phyloP scores from a whole-genome alignment of 2,113 vertebrate genomes.

The Pelobates fuscus region DNA sequence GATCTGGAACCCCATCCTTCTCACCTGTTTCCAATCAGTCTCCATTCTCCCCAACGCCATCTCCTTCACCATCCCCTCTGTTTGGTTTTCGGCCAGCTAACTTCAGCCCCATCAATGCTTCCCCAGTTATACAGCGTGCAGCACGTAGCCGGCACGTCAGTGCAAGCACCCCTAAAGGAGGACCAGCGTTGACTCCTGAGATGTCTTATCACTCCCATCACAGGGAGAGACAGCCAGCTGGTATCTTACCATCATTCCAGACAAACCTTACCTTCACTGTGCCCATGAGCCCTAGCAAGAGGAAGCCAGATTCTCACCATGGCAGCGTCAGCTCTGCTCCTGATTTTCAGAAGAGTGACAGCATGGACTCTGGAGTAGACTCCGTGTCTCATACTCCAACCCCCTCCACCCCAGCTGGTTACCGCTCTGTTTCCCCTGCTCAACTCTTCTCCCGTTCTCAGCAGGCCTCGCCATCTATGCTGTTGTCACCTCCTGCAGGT shows the following conservation, averaged over 20 bases:
- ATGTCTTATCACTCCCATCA: slow-evolving; percentile 67
- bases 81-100: slow-evolving; percentile 88
- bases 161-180: slow-evolving; percentile 74
- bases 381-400: slow-evolving; percentile 75
- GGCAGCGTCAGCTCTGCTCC: slow-evolving; percentile 49
- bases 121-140: slow-evolving; percentile 71
- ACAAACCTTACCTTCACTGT: slow-evolving; percentile 88
- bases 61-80: slow-evolving; percentile 85
- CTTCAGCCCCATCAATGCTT: slow-evolving; percentile 86
- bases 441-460: slow-evolving; percentile 66
- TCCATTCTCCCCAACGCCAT: slow-evolving; percentile 86
- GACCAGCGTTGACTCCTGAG: slow-evolving; percentile 59
- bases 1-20: slow-evolving; percentile 86
- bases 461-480: slow-evolving; percentile 75
- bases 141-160: slow-evolving; percentile 77
- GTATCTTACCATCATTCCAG: slow-evolving; percentile 79
- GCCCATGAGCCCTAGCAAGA: slow-evolving; percentile 85
- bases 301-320: slow-evolving; percentile 71
- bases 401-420: slow-evolving; percentile 73
- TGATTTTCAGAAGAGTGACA: slow-evolving; percentile 67
- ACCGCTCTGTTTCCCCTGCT: slow-evolving; percentile 69
- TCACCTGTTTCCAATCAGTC: slow-evolving; percentile 89
- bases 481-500: slow-evolving; percentile 72
- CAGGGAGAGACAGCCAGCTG: slow-evolving; percentile 77
- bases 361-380: slow-evolving; percentile 62